Conservation (phyloP, 2,888 invertebrate species). For the Odontocerum albicorne region DNA sequence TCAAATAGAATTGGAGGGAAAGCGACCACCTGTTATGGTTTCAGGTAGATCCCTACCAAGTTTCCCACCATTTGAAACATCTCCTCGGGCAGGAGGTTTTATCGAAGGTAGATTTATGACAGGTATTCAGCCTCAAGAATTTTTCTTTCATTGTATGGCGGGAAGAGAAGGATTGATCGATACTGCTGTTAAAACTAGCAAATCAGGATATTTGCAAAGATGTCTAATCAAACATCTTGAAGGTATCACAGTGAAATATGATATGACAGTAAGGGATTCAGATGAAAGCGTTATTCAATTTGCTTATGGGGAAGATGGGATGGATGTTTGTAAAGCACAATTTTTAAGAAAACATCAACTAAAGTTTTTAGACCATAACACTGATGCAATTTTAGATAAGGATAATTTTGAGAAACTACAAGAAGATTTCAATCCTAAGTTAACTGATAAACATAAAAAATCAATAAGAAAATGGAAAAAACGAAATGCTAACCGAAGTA, state of each 20-base stretch:
- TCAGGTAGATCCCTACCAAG: conserved; percentile 92
- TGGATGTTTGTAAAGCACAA: conserved; percentile 86
- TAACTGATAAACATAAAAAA: conserved; percentile 59
- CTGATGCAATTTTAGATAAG: conserved; percentile 63
- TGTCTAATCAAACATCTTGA: conserved; percentile 98
- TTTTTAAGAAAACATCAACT: conserved; percentile 78
- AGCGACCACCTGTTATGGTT: conserved; percentile 92
- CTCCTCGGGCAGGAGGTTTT: conserved; percentile 94
- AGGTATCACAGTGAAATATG: conserved; percentile 90
- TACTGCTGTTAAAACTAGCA: conserved; percentile 98
- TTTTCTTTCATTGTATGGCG: conserved; percentile 99
- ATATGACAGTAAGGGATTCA: conserved; percentile 93
- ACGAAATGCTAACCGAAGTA: conserved; percentile 51
- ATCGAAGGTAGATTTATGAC: conserved; percentile 97
- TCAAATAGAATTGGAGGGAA: conserved; percentile 98
- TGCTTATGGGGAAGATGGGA: conserved; percentile 90
- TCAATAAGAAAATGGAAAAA: conserved; percentile 65
- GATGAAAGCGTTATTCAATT: conserved; percentile 94
- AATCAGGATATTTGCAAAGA: conserved; percentile 96
- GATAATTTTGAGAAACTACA: conserved; percentile 61
- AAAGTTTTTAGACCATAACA: conserved; percentile 81
- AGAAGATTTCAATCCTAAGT: conserved; percentile 54
- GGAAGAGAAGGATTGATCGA: conserved; percentile 99
- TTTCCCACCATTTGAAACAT: conserved; percentile 83
- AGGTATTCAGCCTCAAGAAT: conserved; percentile 97